phyloP scores from a whole-genome alignment of 1,140 invertebrate species.

The Drosophila watanabei region DNA sequence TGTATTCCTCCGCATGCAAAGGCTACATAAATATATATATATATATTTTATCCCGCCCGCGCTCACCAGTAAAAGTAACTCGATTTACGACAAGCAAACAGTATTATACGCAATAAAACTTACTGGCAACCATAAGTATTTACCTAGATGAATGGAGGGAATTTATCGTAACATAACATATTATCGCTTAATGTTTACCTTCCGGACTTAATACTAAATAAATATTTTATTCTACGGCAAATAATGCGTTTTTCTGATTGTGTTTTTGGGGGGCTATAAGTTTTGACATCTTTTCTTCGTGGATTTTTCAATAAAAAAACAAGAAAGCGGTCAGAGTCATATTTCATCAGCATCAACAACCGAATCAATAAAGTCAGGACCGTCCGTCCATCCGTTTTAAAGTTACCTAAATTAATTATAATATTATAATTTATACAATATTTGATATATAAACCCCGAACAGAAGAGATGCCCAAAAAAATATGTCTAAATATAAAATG shows the following conservation, averaged over 20 bases:
- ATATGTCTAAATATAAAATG: too few species aligned
- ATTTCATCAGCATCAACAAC: too few species aligned
- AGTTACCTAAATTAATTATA: too few species aligned
- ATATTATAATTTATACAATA: too few species aligned
- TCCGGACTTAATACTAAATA: slow-evolving; percentile 52
- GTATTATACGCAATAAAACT: slow-evolving; percentile 73
- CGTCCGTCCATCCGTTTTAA: too few species aligned
- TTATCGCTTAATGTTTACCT: slow-evolving; percentile 61
- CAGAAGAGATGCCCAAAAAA: too few species aligned
- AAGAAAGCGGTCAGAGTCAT: too few species aligned
- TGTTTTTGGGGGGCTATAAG: not conserved
- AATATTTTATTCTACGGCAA: slow-evolving; percentile 58
- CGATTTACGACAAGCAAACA: slow-evolving; percentile 61
- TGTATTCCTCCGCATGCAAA: slow-evolving; percentile 69
- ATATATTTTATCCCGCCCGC: slow-evolving; percentile 65
- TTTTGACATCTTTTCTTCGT: too few species aligned
- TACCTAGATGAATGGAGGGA: slow-evolving; percentile 58
- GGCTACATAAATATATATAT: slow-evolving; percentile 56
- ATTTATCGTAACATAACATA: slow-evolving; percentile 54
- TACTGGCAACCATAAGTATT: slow-evolving; percentile 65
- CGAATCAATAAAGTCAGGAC: too few species aligned
- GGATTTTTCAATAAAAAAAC: too few species aligned
- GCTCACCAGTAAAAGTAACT: slow-evolving; percentile 57
- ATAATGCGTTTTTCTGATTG: not conserved
- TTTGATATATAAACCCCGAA: too few species aligned